Base-by-base conservation (phyloP, 2,888 invertebrate genomes). In the Aspidapion aeneum region DNA sequence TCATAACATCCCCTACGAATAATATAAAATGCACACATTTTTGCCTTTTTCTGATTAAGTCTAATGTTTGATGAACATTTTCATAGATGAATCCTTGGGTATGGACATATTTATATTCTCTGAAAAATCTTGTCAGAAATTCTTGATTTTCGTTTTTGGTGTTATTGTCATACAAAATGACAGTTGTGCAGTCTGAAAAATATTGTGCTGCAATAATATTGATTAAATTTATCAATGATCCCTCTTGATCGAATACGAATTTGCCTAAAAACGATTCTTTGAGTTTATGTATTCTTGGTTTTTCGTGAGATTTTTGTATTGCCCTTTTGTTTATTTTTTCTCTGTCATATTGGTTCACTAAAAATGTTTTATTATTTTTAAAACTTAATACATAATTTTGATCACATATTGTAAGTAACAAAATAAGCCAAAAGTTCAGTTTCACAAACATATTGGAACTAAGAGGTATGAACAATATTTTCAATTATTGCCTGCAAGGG, bases 1-100 rank as follows among this genome's bases (percentile, higher is more conserved):
- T 82, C 74, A 83, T 82, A 0, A 90, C 85, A 72, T 90, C 87
- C 18, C 83, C 81, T n/a, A 90, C 73, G 73, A 91, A 90, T 0
- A 90, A 73, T 55, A 91, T 84, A 68, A 85, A 90, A 74, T 86
- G 87, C 35, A 85, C 78, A 73, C 90, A 90, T 18, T 63, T 61
- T n/a, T 62, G 59, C 1, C 22, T 63, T 65, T 62, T 5, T 80
- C 74, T 54, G 56, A 80, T 77, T 2, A 85, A 73, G 61, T 80
- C 77, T 0, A 79, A 81, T 66, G 85, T 83, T 52, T 77, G 74
- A 51, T 78, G 75, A 70, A 83, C 81, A 18, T 81, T 74, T 1
- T 82, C 80, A 58, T 82, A 81, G 50, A 89, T 86, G 69, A 82
- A 82, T 0, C 89, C 90, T 74, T 90, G 89, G 55, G 86, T 79